phyloP scores from a whole-genome alignment of 2,113 vertebrate species.

The Polypterus bichir region DNA sequence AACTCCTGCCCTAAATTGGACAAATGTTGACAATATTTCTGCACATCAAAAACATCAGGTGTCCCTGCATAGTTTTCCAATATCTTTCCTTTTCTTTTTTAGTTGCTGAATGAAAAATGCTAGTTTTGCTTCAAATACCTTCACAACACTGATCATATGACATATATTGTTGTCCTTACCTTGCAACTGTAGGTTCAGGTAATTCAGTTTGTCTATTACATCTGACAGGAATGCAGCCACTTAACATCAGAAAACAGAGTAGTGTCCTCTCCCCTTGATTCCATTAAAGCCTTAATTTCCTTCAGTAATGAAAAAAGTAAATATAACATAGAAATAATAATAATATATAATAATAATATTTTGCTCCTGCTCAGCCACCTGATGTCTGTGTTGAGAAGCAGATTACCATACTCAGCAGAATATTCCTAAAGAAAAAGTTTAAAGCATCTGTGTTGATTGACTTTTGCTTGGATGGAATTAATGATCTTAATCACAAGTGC shows the following conservation, averaged over 20 bases:
- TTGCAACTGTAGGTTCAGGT: slow-evolving; percentile 10
- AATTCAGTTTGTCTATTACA: slow-evolving; percentile 14
- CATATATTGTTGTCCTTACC: slow-evolving; percentile 11
- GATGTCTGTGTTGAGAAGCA: not conserved
- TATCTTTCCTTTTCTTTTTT: slow-evolving; percentile 2
- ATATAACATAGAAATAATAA: too few relatives aligned
- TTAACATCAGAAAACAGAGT: slow-evolving; percentile 3
- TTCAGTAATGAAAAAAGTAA: slow-evolving; percentile 8
- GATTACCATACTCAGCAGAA: slow-evolving; percentile 4
- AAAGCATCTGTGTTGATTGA: slow-evolving; percentile 4
- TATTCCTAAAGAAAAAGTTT: slow-evolving; percentile 5
- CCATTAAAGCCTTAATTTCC: slow-evolving; percentile 13
- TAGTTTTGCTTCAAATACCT: slow-evolving; percentile 15
- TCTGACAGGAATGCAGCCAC: slow-evolving; percentile 19
- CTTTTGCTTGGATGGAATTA: not conserved
- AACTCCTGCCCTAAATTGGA: slow-evolving; percentile 12
- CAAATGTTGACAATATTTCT: slow-evolving; percentile 11
- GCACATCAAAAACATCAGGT: not conserved
- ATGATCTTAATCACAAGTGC: not conserved
- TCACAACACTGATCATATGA: slow-evolving; percentile 12
- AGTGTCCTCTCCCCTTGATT: slow-evolving; percentile 2
- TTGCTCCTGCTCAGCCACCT: slow-evolving; percentile 14
- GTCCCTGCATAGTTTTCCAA: slow-evolving; percentile 10
- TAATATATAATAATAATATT: not conserved
- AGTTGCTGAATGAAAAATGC: slow-evolving; percentile 1